A percentile compares a stretch with the other conserved stretches of the same genome.
These are phyloP conservation scores for Colletes gigas DNA, from an alignment of 1,140 invertebrate genomes.

Conservation along the genomic window DNA sequence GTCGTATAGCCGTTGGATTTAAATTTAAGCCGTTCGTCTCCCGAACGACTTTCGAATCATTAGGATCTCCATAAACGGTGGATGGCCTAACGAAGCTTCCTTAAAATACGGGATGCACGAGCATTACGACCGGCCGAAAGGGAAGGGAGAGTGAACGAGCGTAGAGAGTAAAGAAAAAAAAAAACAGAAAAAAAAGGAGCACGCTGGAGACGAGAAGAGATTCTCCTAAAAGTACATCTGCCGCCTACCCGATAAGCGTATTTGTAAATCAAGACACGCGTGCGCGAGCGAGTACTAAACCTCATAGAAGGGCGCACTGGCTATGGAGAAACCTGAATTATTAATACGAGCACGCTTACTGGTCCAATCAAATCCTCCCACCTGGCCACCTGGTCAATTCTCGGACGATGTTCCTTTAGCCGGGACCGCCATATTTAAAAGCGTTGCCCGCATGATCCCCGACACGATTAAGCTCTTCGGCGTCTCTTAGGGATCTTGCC, in stretches of 20 bases:
- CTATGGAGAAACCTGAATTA: slow-evolving; percentile 71
- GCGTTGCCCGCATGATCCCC: slow-evolving; percentile 65
- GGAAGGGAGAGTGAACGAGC: neutral
- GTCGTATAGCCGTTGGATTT: slow-evolving; percentile 45
- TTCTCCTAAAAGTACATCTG: slow-evolving; percentile 68
- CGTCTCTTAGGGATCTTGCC: slow-evolving; percentile 47
- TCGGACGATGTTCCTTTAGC: slow-evolving; percentile 63
- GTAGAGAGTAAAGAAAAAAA: neutral
- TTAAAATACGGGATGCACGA: slow-evolving; percentile 64
- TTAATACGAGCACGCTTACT: slow-evolving; percentile 74
- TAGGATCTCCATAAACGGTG: slow-evolving; percentile 67
- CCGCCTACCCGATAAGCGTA: slow-evolving; percentile 75
- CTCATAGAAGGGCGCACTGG: slow-evolving; percentile 43
- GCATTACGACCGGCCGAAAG: slow-evolving; percentile 37
- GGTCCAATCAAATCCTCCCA: slow-evolving; percentile 75
- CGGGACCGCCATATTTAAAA: slow-evolving; percentile 64
- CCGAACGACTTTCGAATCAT: slow-evolving; percentile 60
- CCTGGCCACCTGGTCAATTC: slow-evolving; percentile 71
- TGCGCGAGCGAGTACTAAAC: slow-evolving; percentile 47
- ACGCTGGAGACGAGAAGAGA: slow-evolving; percentile 41
- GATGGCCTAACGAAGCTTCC: slow-evolving; percentile 64
- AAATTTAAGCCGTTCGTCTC: slow-evolving; percentile 64
- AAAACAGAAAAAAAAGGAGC: slow-evolving; percentile 33
- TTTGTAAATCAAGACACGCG: slow-evolving; percentile 76
- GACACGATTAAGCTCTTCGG: slow-evolving; percentile 67